Base-by-base conservation (phyloP, 1,140 invertebrate species). In the Macrostomum lignano region DNA sequence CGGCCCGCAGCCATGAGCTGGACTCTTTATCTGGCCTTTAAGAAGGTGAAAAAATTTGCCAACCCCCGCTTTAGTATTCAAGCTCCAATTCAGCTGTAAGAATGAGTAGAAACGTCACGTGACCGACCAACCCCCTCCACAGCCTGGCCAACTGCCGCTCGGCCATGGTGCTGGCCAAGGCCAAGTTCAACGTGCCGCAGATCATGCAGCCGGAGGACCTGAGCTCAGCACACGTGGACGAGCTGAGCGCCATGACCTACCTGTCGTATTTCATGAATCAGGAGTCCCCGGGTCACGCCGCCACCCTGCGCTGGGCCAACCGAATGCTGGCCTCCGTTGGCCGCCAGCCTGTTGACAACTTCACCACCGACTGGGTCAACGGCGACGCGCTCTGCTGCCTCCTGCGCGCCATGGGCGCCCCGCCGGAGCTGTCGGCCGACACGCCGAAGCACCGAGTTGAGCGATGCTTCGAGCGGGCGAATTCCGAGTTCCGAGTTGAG, bases 231-330 rank as follows among this genome's bases (percentile, higher is more conserved):
- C 81, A 84, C 67, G 57, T 94, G 39, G 86, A 96, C 46, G 84
- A 96, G 52, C 60, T 91, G 6, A 91, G 82, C 10, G 82, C 79
- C 29, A 88, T 94, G 77, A 93, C 86, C 3, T 94, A 94, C 60
- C 61, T 93, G 14, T 91, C 82, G 1, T 94, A 93, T 59, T 94
- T 88, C 50, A 88, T 93, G 77, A 86, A 82, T 47, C 74, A 81
- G 32, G 74, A 75, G 38, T 79, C 78, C 6, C 74, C 84, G 1
- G 86, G 82, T 10, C 88, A 84, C 51, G 68, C 71, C 46, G 70
- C 82, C 7, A 91, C 82, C 0, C 59, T 93, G 38, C 65, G 73
- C 37, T 86, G 81, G 74, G 74, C 86, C 24, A n/a, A n/a, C n/a
- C n/a, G n/a, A n/a, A n/a, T n/a, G n/a, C n/a, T n/a, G 74, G 28